Evolutionary conservation across 1,140 invertebrate genomes (phyloP).

Genomic region (Tribolium madens): DNA sequence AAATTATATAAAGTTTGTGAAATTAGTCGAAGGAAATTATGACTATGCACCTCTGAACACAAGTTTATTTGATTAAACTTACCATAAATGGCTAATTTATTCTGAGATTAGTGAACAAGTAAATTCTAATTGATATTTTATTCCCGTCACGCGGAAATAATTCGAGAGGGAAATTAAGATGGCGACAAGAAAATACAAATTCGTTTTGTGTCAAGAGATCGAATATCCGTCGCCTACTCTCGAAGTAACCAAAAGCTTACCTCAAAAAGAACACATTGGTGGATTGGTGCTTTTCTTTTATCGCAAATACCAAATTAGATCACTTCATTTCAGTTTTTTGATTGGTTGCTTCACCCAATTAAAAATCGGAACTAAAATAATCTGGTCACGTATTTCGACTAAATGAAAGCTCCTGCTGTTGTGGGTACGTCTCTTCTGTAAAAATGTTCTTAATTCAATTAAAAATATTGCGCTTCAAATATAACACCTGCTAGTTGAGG

Average conservation of each 20-base stretch:
- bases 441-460: neutral
- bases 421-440: neutral
- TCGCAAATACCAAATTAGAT: no score
- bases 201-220: neutral
- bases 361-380: no score
- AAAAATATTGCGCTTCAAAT: constrained; percentile 21
- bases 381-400: no score
- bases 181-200: constrained; percentile 29
- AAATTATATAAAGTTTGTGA: no score
- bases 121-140: constrained; percentile 20
- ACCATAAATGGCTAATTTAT: constrained; percentile 18
- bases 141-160: constrained; percentile 18
- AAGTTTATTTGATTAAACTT: neutral
- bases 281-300: no score
- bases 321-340: no score
- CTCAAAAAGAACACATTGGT: constrained; percentile 11
- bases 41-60: no score
- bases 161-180: constrained; percentile 15
- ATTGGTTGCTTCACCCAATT: no score
- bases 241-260: constrained; percentile 9
- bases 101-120: constrained; percentile 17
- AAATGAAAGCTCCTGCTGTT: no score
- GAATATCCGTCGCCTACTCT: constrained; percentile 12
- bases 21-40: no score
- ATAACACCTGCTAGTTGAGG: neutral